A percentile compares a stretch with the other conserved stretches of the same genome.
Evolutionary conservation across 1,140 invertebrate genomes (phyloP).

Genomic region (Cydia amplana): DNA sequence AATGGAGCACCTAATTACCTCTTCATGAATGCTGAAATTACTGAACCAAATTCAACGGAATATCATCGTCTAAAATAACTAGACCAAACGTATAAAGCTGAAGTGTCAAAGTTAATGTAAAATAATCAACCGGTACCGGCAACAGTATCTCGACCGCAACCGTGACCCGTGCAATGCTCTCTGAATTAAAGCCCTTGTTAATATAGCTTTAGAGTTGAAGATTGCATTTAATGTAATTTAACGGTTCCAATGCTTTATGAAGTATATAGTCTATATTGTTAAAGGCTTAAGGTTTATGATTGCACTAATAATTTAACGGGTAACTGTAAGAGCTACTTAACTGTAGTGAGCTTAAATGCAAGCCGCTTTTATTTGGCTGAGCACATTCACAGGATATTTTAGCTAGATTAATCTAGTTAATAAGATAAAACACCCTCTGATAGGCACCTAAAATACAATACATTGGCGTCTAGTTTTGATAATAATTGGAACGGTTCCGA

Average conservation of each 20-base stretch:
- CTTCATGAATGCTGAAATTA: too few relatives aligned
- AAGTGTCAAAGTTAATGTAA: constrained; percentile 26
- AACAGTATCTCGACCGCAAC: constrained; percentile 17
- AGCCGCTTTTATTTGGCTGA: neutral
- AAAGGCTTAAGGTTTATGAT: constrained; percentile 1
- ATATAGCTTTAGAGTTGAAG: neutral
- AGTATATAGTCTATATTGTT: neutral
- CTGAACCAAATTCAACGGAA: neutral
- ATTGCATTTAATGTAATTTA: neutral
- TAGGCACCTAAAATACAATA: neutral
- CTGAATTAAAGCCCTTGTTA: neutral
- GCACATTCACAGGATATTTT: neutral
- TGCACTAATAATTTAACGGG: neutral
- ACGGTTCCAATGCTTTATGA: neutral
- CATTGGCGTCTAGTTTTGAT: neutral
- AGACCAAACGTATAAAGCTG: neutral
- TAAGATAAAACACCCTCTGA: neutral
- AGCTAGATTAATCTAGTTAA: neutral
- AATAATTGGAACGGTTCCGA: too few relatives aligned
- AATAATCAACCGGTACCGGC: constrained; percentile 21
- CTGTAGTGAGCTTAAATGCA: neutral
- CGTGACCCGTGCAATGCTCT: constrained; percentile 1
- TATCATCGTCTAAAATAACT: neutral
- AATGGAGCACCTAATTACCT: too few relatives aligned
- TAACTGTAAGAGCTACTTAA: constrained; percentile 4